Percentiles rank a stretch among this genome's conserved stretches.
These are phyloP conservation scores for Theristus sp. DNA, from an alignment of 2,888 invertebrate species.

Conservation along the genomic window DNA sequence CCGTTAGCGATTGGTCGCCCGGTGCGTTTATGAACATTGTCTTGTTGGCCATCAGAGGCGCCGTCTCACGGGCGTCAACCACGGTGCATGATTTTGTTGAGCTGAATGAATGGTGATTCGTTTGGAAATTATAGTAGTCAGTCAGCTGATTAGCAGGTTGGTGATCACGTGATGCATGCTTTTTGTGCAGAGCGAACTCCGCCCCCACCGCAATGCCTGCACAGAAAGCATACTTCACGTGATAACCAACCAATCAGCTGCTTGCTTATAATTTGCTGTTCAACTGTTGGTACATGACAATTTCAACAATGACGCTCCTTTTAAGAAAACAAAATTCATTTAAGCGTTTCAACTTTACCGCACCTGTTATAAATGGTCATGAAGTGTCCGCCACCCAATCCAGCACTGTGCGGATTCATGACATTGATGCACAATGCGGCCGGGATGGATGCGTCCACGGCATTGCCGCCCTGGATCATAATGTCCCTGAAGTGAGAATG, in stretches of 20 bases:
- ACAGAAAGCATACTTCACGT: too few species aligned
- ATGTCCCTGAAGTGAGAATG: constrained; percentile 39
- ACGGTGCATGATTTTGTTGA: not conserved
- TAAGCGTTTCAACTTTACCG: not conserved
- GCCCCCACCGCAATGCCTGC: too few species aligned
- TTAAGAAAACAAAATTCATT: too few species aligned
- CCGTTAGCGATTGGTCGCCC: too few species aligned
- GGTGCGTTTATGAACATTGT: constrained; percentile 27
- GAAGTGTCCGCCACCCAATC: constrained; percentile 71
- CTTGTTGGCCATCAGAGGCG: constrained; percentile 39
- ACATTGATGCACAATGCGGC: constrained; percentile 66
- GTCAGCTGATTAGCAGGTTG: too few species aligned
- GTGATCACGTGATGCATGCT: too few species aligned
- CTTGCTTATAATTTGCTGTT: too few species aligned
- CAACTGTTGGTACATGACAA: too few species aligned
- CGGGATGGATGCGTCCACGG: constrained; percentile 68
- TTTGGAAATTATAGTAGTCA: not conserved
- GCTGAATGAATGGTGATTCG: not conserved
- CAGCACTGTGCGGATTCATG: constrained; percentile 63
- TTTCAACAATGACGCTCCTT: too few species aligned
- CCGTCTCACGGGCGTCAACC: constrained; percentile 34
- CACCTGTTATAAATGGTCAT: constrained; percentile 53
- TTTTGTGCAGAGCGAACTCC: too few species aligned
- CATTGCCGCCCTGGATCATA: constrained; percentile 44
- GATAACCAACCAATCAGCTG: too few species aligned